These are phyloP conservation scores for Syrphus vitripennis DNA, from an alignment of 2,888 invertebrate genomes.

Conservation along the genomic window DNA sequence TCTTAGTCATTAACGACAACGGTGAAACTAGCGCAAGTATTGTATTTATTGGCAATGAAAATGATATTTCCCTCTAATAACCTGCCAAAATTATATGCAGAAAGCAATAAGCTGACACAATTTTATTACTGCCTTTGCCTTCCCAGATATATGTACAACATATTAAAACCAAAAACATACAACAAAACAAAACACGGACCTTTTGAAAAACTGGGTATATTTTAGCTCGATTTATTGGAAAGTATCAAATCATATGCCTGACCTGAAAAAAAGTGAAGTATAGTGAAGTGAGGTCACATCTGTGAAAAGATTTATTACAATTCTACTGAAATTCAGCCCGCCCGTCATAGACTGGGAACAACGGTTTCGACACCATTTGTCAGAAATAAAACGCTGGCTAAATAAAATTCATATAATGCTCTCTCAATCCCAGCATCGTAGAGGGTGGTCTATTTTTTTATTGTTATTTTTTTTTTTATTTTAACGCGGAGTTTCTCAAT, in stretches of 20 bases:
- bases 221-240: slow-evolving; percentile 1
- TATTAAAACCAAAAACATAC: not conserved
- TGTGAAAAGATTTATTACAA: slow-evolving; percentile 42
- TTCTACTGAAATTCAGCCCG: slow-evolving; percentile 25
- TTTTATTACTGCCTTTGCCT: slow-evolving; percentile 27
- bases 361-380: slow-evolving; percentile 8
- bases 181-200: not conserved
- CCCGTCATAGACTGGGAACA: not conserved
- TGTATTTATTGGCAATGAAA: slow-evolving; percentile 42
- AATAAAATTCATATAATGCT: slow-evolving; percentile 15
- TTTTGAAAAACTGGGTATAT: not conserved
- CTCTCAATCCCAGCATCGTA: not conserved
- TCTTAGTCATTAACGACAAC: not conserved
- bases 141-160: not conserved
- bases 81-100: not conserved
- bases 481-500: not conserved
- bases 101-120: slow-evolving; percentile 20
- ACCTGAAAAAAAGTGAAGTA: not conserved
- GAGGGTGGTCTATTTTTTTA: not conserved
- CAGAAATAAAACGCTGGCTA: slow-evolving; percentile 4
- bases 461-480: not conserved
- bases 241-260: not conserved
- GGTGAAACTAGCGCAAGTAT: not conserved
- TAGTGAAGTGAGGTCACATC: not conserved
- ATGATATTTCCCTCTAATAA: not conserved